phyloP scores from a whole-genome alignment of 2,113 vertebrate genomes.

The Microtus montanus region DNA sequence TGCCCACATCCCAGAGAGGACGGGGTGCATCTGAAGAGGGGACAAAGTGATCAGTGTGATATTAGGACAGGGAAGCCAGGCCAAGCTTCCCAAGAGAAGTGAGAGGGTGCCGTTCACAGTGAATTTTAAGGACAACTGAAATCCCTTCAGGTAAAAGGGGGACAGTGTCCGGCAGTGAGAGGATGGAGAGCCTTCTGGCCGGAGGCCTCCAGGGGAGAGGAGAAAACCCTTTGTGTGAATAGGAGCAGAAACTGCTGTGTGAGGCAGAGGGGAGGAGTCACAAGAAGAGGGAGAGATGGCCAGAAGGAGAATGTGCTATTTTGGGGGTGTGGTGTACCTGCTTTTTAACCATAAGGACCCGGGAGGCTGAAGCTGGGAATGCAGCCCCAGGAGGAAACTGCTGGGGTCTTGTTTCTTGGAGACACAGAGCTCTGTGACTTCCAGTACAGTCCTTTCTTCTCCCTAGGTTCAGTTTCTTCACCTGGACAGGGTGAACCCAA shows the following conservation, averaged over 20 bases:
- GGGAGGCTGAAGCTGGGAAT: background rate
- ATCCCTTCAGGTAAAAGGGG: background rate
- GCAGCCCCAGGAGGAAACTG: no score
- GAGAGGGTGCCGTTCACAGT: background rate
- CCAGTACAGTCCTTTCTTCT: background rate
- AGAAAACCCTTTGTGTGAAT: background rate
- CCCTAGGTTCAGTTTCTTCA: background rate
- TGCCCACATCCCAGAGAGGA: background rate
- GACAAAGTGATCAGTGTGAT: background rate
- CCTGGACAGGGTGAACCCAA: background rate
- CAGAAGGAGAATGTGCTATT: no score
- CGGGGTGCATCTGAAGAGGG: background rate
- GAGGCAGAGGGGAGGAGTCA: fast-evolving
- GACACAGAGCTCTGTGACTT: background rate
- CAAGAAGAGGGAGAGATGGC: background rate
- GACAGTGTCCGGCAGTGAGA: background rate
- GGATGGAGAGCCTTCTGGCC: background rate
- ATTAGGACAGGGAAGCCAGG: background rate
- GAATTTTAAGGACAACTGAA: background rate
- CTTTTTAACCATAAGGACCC: background rate
- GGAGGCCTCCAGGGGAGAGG: background rate
- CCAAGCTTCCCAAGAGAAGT: background rate
- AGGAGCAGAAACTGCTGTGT: background rate
- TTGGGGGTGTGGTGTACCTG: background rate
- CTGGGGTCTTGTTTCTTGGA: background rate